Evolutionary conservation across 2,797 vertebrate genomes (phyloP).

Genomic region (Platalea minor): DNA sequence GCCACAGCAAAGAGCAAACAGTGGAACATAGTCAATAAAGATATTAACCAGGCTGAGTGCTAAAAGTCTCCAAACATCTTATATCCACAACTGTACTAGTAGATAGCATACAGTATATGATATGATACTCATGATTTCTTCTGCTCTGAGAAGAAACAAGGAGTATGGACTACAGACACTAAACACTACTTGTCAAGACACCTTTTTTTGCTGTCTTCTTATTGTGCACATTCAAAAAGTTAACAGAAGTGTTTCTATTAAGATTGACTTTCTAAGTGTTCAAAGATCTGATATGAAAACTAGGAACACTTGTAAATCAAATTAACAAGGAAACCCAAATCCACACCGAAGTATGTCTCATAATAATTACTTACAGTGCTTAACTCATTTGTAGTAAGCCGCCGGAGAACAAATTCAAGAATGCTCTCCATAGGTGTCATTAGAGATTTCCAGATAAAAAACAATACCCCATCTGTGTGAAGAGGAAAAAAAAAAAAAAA

Average conservation of each 20-base stretch:
- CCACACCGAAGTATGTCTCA: background rate
- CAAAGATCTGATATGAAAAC: background rate
- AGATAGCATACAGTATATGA: background rate
- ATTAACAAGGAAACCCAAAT: background rate
- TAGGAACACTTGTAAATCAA: background rate
- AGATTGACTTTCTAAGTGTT: background rate
- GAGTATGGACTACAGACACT: background rate
- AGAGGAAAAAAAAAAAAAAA: background rate
- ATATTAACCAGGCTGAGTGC: background rate
- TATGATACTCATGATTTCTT: background rate
- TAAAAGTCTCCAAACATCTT: background rate
- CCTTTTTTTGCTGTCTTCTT: background rate
- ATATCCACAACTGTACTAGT: background rate
- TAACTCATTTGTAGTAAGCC: slow-evolving; percentile 81
- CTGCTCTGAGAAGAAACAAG: background rate
- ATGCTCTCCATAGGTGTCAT: slow-evolving; percentile 75
- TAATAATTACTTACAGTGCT: slow-evolving; percentile 75
- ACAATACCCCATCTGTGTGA: slow-evolving; percentile 75
- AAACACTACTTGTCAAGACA: background rate
- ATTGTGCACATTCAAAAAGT: background rate
- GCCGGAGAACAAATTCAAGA: slow-evolving; percentile 83
- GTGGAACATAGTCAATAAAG: background rate
- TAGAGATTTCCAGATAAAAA: slow-evolving; percentile 71
- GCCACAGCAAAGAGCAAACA: background rate
- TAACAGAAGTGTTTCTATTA: background rate